Base-by-base conservation (phyloP, 2,797 vertebrate genomes). In the Chloroceryle inda region DNA sequence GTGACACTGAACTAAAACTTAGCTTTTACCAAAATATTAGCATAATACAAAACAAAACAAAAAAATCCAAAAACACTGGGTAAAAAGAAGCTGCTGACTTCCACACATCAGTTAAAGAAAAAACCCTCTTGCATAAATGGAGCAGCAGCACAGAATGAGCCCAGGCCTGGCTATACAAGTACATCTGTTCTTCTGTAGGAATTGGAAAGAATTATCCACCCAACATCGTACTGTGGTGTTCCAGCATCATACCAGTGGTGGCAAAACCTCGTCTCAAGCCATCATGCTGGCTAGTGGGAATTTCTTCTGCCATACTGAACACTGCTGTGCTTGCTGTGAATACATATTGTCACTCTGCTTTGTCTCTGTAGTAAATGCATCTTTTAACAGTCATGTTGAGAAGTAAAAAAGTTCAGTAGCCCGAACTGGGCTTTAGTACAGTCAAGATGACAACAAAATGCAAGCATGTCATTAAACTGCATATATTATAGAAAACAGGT, bases 401-500 rank as follows among this genome's bases (percentile, higher is more conserved):
- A 90, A 92, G 81, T 81, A 55, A 85, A 89, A 89, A 72, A 87
- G 79, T 84, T 66, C 33, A 89, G 80, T 86, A 95, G 86, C 95
- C 94, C 88, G 63, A 15, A 42, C 18, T 45, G 47, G 76, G 88
- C 74, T 74, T 85, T 37, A 80, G 89, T 92, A 95, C 95, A 68
- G 91, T 82, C 75, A 81, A 94, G 93, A 81, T 88, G 93, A 97
- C 75, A 79, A 94, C 45, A 96, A 96, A 97, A 87, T 87, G 96
- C 85, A 95, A 95, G 80, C 83, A 92, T 97, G 82, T 95, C 53
- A 78, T 92, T 97, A 76, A 96, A 96, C 90, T 92, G 94, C 89
- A 94, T 87, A 77, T 97, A 85, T 95, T 90, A 79, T 89, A 97
- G 92, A 97, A 94, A 97, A 98, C 58, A 85, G 94, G 78, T 88